Base-by-base conservation (phyloP, 2,888 invertebrate genomes). In the Eristalis pertinax region DNA sequence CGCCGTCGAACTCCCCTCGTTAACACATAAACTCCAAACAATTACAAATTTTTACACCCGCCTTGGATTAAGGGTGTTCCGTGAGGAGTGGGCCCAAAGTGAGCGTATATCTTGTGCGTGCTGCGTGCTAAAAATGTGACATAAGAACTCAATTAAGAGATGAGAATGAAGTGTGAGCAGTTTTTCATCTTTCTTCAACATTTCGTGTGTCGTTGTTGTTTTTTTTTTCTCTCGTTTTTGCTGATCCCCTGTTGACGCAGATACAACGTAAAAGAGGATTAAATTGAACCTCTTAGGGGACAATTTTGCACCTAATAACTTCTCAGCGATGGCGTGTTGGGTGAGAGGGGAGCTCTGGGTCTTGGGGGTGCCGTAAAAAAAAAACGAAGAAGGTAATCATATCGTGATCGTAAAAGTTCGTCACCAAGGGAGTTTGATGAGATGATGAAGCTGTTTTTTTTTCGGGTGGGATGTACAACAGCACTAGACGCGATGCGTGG, bases 101-200 rank as follows among this genome's bases (percentile, higher is more conserved):
- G n/a, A 22, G 11, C 4, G 56, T 70, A 32, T 10, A 56, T 32
- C 50, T 69, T 41, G 29, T 38, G 26, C 43, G 74, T 35, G 67
- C 38, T 38, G 26, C 43, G 74, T 35, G 67, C 38, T 4, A 50
- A 60, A 80, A 76, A 65, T 15, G 81, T 64, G 82, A 85, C 85
- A 85, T 82, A 82, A 85, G 85, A 85, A 85, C 85, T 85, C 85
- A 85, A 85, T 82, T 85, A 85, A 77, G 82, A 82, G 73, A 68
- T 68, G 50, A 69, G 76, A 69, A 50, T 60, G 60, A 60, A 38
- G 60, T 72, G 75, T 43, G 43, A 65, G 63, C 41, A 32, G 73
- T 32, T 73, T 78, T 78, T 78, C 38, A 63, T 63, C 43, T 63
- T 70, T 68, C 56, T 63, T 73, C 60, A 60, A 5, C 43, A 19